Evolutionary conservation across 2,888 invertebrate species (phyloP), one percentile per base, ranked within the genome.

Genomic region (Muscina levida): DNA sequence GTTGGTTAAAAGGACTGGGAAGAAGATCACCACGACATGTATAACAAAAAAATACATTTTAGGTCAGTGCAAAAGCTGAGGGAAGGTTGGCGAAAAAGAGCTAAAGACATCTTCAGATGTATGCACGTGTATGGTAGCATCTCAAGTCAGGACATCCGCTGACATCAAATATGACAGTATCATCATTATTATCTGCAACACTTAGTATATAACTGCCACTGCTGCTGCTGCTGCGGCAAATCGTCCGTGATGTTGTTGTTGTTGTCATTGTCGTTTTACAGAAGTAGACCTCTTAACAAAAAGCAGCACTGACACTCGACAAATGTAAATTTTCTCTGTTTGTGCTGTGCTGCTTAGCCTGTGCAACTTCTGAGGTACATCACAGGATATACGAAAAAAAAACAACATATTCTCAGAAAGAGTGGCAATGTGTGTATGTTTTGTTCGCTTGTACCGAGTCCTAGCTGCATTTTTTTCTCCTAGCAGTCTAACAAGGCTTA

Each of bases 101-200:
- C 72, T 72, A 68, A 76, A 75, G 59, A 68, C 77, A 81, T 57
- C 73, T 74, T 74, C 77, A 57, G 66, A 62, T 8, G 24, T 57
- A 57, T 39, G 31, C 8, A 31, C 31, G 31, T 31, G 31, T 31
- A 31, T 31, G 31, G 3, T 31, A 5, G 31, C 72, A 67, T 77
- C 72, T 68, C 59, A 75, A 77, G 81, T 77, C 77, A 81, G 80
- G 82, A 80, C 78, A 83, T 83, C 83, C 82, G 83, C 75, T 79
- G 82, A 82, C 82, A 83, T 78, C 80, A 80, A 80, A 83, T 82
- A 79, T 80, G 83, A 80, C 82, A 82, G 72, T 56, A 82, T 79
- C 74, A 81, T 77, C 81, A 81, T 78, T 81, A 78, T 81, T 75
- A 81, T 77, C 81, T 77, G 81, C 81, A 77, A 81, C 81, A 81